A percentile compares a stretch with the other conserved stretches of the same genome.
phyloP scores from a whole-genome alignment of 2,113 vertebrate genomes.

The Ailurus styani region DNA sequence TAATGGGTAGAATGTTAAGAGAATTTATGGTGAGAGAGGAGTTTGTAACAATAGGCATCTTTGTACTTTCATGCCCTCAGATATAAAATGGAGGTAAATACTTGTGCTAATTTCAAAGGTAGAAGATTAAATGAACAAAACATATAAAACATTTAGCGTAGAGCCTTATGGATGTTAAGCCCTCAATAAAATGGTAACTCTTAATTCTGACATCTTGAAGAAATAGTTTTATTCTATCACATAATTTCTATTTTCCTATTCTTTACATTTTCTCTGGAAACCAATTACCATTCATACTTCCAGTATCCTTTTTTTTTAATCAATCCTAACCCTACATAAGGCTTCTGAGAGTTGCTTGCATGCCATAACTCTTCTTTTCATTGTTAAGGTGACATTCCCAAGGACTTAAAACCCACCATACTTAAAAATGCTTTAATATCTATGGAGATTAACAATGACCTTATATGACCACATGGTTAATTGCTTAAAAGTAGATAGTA shows the following conservation, averaged over 20 bases:
- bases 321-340: neutral
- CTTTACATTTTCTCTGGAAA: neutral
- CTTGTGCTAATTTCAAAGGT: neutral
- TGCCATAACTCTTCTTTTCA: neutral
- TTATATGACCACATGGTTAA: neutral
- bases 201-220: neutral
- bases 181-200: neutral
- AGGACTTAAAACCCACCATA: neutral
- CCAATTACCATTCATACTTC: neutral
- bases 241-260: neutral
- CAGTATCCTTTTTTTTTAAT: neutral
- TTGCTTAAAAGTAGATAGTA: neutral
- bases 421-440: neutral
- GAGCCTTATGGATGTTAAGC: neutral
- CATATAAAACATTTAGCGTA: neutral
- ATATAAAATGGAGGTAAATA: neutral
- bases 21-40: neutral
- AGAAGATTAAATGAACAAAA: neutral
- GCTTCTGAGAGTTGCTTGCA: neutral
- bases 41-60: neutral
- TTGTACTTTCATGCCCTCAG: neutral
- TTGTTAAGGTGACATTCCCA: neutral
- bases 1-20: neutral
- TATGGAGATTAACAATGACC: neutral
- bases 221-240: neutral